phyloP scores from a whole-genome alignment of 1,140 invertebrate genomes.

The Colletes gigas region DNA sequence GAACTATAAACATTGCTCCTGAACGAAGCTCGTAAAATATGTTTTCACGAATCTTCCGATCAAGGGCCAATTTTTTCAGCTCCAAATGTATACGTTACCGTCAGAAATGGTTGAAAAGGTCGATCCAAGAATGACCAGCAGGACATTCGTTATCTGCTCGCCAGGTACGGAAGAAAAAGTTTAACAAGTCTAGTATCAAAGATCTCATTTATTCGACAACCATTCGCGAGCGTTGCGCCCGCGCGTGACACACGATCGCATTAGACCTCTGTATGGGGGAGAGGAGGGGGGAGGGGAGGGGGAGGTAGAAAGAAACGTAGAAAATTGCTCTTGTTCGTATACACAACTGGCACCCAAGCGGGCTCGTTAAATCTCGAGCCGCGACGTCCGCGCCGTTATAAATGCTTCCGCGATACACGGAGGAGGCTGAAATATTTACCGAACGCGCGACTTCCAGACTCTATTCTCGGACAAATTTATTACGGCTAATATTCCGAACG shows the following conservation, averaged over 20 bases:
- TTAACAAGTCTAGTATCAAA: conserved; percentile 53
- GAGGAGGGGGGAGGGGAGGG: too few species aligned
- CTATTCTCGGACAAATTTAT: conserved; percentile 29
- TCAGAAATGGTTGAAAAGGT: too few species aligned
- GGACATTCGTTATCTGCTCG: too few species aligned
- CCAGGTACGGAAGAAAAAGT: conserved; percentile 13
- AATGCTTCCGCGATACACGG: conserved; percentile 10
- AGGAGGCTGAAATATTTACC: conserved; percentile 12
- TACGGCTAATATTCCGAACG: conserved; percentile 38
- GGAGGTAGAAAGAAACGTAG: background rate
- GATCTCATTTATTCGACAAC: conserved; percentile 59
- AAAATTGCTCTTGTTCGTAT: conserved; percentile 24
- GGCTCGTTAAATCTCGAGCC: conserved; percentile 26
- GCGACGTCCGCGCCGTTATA: background rate
- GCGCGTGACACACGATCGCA: background rate
- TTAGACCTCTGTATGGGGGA: background rate
- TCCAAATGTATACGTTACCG: too few species aligned
- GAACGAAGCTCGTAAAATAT: too few species aligned
- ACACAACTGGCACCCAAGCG: conserved; percentile 20
- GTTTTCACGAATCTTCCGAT: too few species aligned
- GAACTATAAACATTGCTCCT: too few species aligned
- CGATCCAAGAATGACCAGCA: too few species aligned
- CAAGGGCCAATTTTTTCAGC: too few species aligned
- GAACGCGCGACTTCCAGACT: background rate
- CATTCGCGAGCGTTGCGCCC: background rate